phyloP scores from a whole-genome alignment of 1,140 invertebrate genomes.

The Ganaspis sp. region DNA sequence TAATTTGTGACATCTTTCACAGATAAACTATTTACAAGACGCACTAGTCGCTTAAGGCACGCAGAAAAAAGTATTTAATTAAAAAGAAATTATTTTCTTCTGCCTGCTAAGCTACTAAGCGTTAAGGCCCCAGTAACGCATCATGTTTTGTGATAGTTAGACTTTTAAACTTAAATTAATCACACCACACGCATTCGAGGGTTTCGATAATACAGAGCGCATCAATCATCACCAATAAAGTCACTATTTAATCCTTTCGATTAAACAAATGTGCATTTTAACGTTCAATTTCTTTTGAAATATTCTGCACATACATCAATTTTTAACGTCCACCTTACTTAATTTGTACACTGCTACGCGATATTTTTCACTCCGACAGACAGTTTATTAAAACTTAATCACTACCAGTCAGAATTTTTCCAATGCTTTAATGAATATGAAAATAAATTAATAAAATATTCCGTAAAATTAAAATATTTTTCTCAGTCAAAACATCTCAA shows the following conservation, averaged over 20 bases:
- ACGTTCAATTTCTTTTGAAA: not conserved
- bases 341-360: not conserved
- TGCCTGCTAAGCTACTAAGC: constrained; percentile 53
- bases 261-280: constrained; percentile 5
- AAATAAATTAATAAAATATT: too few relatives aligned
- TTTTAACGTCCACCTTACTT: constrained; percentile 15
- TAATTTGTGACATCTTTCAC: constrained; percentile 51
- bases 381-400: constrained; percentile 36
- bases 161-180: constrained; percentile 20
- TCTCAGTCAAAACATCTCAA: too few relatives aligned
- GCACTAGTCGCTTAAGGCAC: constrained; percentile 54
- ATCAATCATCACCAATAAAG: not conserved
- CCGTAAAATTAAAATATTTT: too few relatives aligned
- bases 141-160: constrained; percentile 32
- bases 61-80: constrained; percentile 36
- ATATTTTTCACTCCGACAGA: constrained; percentile 31
- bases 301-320: not conserved
- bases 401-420: not conserved
- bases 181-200: constrained; percentile 32
- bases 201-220: constrained; percentile 19
- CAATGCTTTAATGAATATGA: not conserved
- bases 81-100: constrained; percentile 42
- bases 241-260: not conserved
- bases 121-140: constrained; percentile 63
- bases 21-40: constrained; percentile 56